These are phyloP conservation scores for Enteromius thamalakanensis DNA, from an alignment of 2,797 vertebrate species.

Conservation along the genomic window DNA sequence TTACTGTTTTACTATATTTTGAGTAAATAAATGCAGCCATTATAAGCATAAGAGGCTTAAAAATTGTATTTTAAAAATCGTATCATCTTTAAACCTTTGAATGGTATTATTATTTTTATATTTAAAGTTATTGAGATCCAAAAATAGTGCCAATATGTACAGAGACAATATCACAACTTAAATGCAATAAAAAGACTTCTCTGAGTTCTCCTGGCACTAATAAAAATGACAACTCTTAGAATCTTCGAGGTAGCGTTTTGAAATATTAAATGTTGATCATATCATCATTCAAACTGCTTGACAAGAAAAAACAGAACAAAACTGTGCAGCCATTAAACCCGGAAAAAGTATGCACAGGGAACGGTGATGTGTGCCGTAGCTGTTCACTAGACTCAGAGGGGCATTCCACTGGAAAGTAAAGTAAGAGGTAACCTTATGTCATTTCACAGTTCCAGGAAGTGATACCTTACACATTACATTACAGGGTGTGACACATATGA, in stretches of 20 bases:
- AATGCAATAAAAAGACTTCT: background rate
- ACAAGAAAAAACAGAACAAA: background rate
- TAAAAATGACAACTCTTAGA: too few relatives aligned
- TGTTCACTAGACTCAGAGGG: background rate
- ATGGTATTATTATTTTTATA: background rate
- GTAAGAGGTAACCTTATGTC: conserved; percentile 9
- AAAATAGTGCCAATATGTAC: background rate
- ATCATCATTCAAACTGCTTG: background rate
- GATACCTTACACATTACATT: conserved; percentile 37
- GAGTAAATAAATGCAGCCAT: background rate
- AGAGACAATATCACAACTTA: background rate
- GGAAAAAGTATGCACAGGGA: background rate
- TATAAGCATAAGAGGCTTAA: background rate
- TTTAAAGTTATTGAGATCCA: background rate
- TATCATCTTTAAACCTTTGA: background rate
- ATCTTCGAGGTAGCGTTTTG: too few relatives aligned
- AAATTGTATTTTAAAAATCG: background rate
- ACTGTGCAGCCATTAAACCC: background rate
- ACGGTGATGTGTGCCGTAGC: background rate
- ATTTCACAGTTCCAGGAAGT: conserved; percentile 46
- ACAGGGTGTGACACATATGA: conserved; percentile 45
- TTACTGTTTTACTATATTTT: background rate
- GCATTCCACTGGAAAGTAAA: conserved; percentile 19
- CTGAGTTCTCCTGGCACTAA: background rate
- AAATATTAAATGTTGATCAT: background rate